Base-by-base conservation (phyloP, 2,113 vertebrate genomes). In the Aegotheles bennettii region DNA sequence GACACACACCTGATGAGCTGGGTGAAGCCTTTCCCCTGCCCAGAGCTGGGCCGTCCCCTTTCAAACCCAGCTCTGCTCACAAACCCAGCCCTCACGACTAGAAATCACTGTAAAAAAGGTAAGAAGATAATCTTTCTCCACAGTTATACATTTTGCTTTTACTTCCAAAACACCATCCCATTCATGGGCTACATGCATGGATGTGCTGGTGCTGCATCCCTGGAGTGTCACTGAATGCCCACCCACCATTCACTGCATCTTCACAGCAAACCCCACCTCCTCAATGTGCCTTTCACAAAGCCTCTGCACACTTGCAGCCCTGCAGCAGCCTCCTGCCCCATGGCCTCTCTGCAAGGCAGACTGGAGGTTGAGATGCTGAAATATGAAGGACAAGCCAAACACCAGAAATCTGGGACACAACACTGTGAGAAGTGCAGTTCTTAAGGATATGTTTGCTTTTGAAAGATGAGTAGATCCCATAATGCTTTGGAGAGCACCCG, bases 161-260 rank as follows among this genome's bases (percentile, higher is more conserved):
- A 2, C 24, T 56, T 57, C 36, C 77, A 38, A 20, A 77, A 9
- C 40, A 8, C 11, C 29, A 33, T 48, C 47, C 70, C n/a, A 70
- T 60, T 67, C 12, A 0, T 0, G 11, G 10, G 24, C 8, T 43
- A 0, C 4, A 0, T 0, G 12, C 8, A 5, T 10, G 45, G 85
- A 53, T 21, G 19, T 7, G 4, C 2, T 2, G 64, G 15, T 48
- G 28, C 65, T 75, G 78, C 83, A 29, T 18, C 38, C 64, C 36
- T 7, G 45, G 16, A 35, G 36, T 1, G 0, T 51, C 40, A 8
- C 70, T 9, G 77, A 54, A 7, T 16, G 9, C 13, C 45, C 50
- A 70, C 61, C 24, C 57, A 50, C 48, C 48, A 4, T 16, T 73
- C n/a, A 11, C 6, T 2, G 18, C 1, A 2, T 14, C 36, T 38